Percentiles rank a stretch among this genome's conserved stretches.
These are phyloP conservation scores for Pogonophryne albipinna DNA, from an alignment of 2,797 vertebrate species.

Conservation along the genomic window DNA sequence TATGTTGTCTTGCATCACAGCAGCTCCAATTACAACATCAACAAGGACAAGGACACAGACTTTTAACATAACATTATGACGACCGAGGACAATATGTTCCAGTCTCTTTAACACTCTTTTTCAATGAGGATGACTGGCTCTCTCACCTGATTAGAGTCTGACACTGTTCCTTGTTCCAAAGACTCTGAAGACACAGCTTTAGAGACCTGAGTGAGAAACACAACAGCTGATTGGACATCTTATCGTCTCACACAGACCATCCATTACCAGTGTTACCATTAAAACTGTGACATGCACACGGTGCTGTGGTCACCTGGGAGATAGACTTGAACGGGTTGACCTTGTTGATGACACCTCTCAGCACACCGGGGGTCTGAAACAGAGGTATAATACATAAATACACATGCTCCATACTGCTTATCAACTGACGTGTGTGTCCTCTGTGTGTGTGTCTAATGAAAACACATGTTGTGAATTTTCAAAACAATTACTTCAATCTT, in stretches of 20 bases:
- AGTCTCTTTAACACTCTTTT: no score
- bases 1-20: no score
- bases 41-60: no score
- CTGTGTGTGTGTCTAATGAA: no score
- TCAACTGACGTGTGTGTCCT: no score
- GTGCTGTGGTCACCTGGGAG: conserved; percentile 59
- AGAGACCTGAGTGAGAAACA: conserved; percentile 48
- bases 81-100: no score
- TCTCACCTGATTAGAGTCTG: conserved; percentile 58
- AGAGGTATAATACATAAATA: not conserved
- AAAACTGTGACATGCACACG: not conserved
- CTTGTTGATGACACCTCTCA: conserved; percentile 68
- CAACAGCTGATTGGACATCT: not conserved
- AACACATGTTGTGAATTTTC: no score
- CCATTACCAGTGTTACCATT: no score
- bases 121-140: no score
- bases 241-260: not conserved
- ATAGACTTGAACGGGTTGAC: conserved; percentile 71
- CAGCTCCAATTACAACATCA: no score
- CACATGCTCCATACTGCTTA: not conserved
- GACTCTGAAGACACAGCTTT: conserved; percentile 50
- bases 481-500: no score
- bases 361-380: conserved; percentile 58
- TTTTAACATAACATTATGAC: no score
- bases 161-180: conserved; percentile 17